Percentiles rank a stretch among this genome's conserved stretches.
Conservation (phyloP, 2,797 vertebrate genomes). For the Ibycter americanus region DNA sequence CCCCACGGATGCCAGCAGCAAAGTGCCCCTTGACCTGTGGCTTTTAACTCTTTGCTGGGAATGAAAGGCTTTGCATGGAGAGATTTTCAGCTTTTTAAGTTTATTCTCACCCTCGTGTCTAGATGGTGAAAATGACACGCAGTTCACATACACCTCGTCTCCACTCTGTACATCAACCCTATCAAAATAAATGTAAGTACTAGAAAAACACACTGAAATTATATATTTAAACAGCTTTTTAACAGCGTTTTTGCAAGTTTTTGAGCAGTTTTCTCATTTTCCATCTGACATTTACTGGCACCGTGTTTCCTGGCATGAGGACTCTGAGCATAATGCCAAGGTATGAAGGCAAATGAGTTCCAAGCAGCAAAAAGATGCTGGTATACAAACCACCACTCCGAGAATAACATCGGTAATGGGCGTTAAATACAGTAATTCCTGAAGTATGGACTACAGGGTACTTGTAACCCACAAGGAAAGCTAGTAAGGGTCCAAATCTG, state of each 20-base stretch:
- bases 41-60: background rate
- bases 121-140: background rate
- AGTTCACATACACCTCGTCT: background rate
- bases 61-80: rapidly evolving
- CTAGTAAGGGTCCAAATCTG: background rate
- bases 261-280: background rate
- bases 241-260: background rate
- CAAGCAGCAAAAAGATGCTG: background rate
- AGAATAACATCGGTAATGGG: background rate
- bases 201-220: background rate
- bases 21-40: background rate
- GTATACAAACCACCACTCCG: background rate
- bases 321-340: background rate
- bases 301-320: background rate
- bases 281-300: conserved; percentile 5
- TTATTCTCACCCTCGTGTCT: background rate
- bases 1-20: background rate
- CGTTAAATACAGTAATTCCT: background rate
- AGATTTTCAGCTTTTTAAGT: background rate
- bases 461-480: background rate
- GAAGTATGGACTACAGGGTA: background rate
- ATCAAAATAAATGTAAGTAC: background rate
- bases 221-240: background rate
- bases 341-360: background rate
- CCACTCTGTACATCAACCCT: background rate